Evolutionary conservation across 2,797 vertebrate species (phyloP).

Genomic region (Cichlasoma orientale): DNA sequence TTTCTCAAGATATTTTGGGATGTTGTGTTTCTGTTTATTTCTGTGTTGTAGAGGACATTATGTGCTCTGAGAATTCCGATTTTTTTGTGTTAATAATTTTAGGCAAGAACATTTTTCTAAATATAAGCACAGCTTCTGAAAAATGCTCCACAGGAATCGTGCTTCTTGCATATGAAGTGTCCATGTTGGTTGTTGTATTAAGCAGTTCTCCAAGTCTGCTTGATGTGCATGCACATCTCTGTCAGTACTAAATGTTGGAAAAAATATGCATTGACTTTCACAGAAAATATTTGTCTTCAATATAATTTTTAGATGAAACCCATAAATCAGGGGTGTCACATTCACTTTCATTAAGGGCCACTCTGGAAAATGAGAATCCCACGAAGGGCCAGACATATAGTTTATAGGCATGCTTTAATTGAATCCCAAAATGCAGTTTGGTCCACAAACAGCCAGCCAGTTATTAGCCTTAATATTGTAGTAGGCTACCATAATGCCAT

Average conservation of each 20-base stretch:
- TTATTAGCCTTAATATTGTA: not conserved
- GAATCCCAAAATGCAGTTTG: not conserved
- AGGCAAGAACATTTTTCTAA: not conserved
- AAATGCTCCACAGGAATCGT: not conserved
- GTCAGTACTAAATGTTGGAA: slow-evolving; percentile 24
- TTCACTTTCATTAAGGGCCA: not conserved
- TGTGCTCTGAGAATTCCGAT: not conserved
- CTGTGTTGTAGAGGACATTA: not conserved
- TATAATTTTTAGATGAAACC: not conserved
- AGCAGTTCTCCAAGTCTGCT: not conserved
- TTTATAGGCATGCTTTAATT: not conserved
- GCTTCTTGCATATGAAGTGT: not conserved
- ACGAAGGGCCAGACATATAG: not conserved
- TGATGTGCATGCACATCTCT: slow-evolving; percentile 18
- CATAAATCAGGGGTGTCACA: no score
- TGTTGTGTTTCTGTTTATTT: not conserved
- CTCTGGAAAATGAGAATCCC: not conserved
- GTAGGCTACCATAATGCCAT: not conserved
- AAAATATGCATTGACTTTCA: not conserved
- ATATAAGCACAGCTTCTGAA: not conserved
- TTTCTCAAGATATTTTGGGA: not conserved
- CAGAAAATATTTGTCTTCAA: not conserved
- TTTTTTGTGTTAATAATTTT: not conserved
- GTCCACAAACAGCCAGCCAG: not conserved
- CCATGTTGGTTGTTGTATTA: not conserved